Percentiles rank a stretch among this genome's conserved stretches.
These are phyloP conservation scores for Napeogenes inachia DNA, from an alignment of 2,888 invertebrate genomes.

Conservation along the genomic window DNA sequence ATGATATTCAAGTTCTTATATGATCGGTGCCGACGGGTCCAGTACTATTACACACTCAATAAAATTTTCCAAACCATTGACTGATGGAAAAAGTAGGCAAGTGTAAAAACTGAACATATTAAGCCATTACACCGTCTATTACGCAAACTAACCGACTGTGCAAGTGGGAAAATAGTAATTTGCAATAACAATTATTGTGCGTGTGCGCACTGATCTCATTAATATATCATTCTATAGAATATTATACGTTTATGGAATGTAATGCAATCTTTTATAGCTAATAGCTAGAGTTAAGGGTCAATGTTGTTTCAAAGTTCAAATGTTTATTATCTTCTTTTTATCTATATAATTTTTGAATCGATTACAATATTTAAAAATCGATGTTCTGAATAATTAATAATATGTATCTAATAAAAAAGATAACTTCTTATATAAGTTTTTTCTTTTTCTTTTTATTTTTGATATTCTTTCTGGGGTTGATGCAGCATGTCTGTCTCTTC, in stretches of 20 bases:
- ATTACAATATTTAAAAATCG: no score
- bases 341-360: no score
- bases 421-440: no score
- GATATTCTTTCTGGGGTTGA: no score
- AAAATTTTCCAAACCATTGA: constrained; percentile 48
- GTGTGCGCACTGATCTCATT: constrained; percentile 1
- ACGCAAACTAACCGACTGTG: constrained; percentile 35
- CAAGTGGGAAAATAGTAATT: constrained; percentile 34
- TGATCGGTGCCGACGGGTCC: not conserved
- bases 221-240: not conserved
- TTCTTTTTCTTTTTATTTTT: no score
- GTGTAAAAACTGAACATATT: constrained; percentile 36
- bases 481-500: no score
- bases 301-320: not conserved
- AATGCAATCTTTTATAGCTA: not conserved
- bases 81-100: constrained; percentile 39
- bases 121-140: constrained; percentile 40
- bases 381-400: no score
- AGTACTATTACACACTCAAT: constrained; percentile 14
- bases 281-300: not conserved
- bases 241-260: not conserved
- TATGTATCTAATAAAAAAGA: no score
- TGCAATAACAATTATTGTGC: constrained; percentile 9
- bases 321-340: no score
- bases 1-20: constrained; percentile 5